Percentiles rank a stretch among this genome's conserved stretches.
These are phyloP conservation scores for Malurus alboscapulatus DNA, from an alignment of 2,113 vertebrate genomes.

Conservation along the genomic window DNA sequence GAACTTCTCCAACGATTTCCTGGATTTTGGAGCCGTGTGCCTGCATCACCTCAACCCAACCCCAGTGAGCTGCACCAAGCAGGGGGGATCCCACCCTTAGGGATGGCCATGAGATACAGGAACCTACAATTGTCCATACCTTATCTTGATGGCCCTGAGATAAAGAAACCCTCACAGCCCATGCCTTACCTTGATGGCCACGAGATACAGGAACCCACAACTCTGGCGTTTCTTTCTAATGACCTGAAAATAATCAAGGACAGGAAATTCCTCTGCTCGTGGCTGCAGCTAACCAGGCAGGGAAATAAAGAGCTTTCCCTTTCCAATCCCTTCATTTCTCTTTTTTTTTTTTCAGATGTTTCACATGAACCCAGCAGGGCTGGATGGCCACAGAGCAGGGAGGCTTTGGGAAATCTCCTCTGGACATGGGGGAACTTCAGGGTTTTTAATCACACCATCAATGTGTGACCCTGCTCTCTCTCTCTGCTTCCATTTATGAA, in stretches of 20 bases:
- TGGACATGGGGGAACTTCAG: neutral
- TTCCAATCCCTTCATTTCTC: neutral
- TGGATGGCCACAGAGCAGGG: rapidly evolving
- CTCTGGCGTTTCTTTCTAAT: neutral
- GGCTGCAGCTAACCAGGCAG: neutral
- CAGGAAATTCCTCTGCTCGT: neutral
- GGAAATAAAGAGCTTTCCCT: neutral
- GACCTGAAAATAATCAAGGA: slow-evolving; percentile 28
- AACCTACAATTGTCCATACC: neutral
- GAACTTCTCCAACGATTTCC: neutral
- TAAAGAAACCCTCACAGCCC: slow-evolving; percentile 16
- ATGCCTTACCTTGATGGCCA: neutral
- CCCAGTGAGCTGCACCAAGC: too few species aligned
- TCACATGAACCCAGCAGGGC: neutral
- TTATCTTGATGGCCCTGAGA: neutral
- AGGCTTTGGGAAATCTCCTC: neutral
- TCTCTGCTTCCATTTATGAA: neutral
- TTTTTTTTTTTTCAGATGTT: neutral
- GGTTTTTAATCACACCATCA: neutral
- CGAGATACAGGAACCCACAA: slow-evolving; percentile 17
- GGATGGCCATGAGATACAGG: neutral
- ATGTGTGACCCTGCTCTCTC: neutral
- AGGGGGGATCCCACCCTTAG: neutral
- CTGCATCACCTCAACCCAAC: rapidly evolving
- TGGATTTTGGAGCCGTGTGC: neutral